A percentile compares a stretch with the other conserved stretches of the same genome.
Evolutionary conservation across 2,113 vertebrate species (phyloP).

Genomic region (Hylia prasina): DNA sequence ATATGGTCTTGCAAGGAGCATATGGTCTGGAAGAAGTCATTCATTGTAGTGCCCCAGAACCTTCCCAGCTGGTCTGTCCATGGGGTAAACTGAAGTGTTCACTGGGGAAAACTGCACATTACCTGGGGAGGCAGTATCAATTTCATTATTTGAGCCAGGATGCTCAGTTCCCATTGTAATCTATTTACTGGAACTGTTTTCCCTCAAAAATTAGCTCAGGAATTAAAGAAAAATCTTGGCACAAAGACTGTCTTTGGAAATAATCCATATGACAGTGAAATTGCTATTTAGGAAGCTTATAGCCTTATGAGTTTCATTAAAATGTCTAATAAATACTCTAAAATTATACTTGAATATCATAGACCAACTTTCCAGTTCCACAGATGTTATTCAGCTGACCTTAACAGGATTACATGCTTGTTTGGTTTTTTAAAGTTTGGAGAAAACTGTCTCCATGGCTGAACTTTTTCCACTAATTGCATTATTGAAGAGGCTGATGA

Average conservation of each 20-base stretch:
- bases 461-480: background rate
- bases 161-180: background rate
- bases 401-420: background rate
- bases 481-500: background rate
- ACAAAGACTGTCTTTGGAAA: background rate
- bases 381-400: background rate
- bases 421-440: background rate
- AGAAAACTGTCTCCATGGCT: background rate
- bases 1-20: slow-evolving; percentile 2
- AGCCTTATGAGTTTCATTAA: background rate
- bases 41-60: background rate
- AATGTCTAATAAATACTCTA: background rate
- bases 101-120: background rate
- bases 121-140: background rate
- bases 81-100: background rate
- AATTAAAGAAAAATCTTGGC: background rate
- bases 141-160: background rate
- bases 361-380: background rate
- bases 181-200: background rate
- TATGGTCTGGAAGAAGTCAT: background rate
- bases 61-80: background rate
- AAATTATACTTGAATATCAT: background rate
- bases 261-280: background rate
- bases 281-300: background rate
- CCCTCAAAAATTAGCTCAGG: background rate